These are phyloP conservation scores for Ictalurus punctatus DNA, from an alignment of 2,113 vertebrate species.

Conservation along the genomic window DNA sequence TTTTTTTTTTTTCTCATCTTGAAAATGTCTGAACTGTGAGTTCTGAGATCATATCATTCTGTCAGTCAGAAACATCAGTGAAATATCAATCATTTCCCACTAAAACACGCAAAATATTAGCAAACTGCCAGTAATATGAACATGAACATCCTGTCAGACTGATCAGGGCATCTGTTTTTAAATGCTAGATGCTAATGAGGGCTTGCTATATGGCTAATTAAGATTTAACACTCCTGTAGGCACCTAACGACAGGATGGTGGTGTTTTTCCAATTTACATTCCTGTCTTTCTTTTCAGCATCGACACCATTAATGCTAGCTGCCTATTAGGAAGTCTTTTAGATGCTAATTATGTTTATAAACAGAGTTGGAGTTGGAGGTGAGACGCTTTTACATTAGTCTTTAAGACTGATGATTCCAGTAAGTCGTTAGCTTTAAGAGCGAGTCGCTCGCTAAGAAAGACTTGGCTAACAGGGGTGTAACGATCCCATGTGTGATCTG, in stretches of 20 bases:
- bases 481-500: not conserved
- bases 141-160: not conserved
- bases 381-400: not conserved
- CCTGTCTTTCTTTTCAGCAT: conserved; percentile 14
- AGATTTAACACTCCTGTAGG: conserved; percentile 9
- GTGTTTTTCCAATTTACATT: conserved; percentile 1
- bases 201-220: conserved; percentile 19
- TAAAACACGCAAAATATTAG: not conserved
- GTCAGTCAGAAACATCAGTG: not conserved
- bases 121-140: no score
- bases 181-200: conserved; percentile 5
- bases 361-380: not conserved
- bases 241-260: conserved; percentile 1
- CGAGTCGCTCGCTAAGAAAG: not conserved
- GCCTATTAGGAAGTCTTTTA: conserved; percentile 6
- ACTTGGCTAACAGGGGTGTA: not conserved
- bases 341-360: conserved; percentile 24
- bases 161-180: conserved; percentile 1
- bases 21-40: no score
- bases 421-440: not conserved
- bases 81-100: not conserved
- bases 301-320: not conserved
- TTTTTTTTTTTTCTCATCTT: not conserved
- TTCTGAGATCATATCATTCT: not conserved
- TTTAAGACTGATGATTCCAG: not conserved